Evolutionary conservation across 2,888 invertebrate species (phyloP).

Genomic region (Perdita meconis): DNA sequence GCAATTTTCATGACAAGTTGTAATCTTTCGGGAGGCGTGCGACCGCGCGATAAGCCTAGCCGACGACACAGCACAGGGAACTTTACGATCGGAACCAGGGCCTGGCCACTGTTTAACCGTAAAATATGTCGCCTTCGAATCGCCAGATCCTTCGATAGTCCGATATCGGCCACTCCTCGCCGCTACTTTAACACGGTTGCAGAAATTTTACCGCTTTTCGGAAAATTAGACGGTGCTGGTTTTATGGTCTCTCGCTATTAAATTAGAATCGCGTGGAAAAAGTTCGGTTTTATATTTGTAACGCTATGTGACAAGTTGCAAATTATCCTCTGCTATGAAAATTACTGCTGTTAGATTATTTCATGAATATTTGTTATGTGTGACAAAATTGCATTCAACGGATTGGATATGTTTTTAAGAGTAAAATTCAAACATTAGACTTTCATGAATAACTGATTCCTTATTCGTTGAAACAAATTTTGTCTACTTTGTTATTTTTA

Average conservation of each 20-base stretch:
- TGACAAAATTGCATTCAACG: no score
- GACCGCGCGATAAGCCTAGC: constrained; percentile 31
- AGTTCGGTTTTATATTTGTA: no score
- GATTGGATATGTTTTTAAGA: no score
- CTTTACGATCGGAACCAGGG: constrained; percentile 12
- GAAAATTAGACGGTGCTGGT: constrained; percentile 15
- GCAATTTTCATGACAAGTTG: constrained; percentile 33
- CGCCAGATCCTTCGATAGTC: constrained; percentile 21
- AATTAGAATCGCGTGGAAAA: no score
- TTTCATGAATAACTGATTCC: no score
- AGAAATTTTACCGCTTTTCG: not conserved
- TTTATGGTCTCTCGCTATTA: not conserved
- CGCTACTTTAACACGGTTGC: not conserved
- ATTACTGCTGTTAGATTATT: no score
- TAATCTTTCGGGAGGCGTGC: constrained; percentile 26
- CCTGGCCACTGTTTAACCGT: constrained; percentile 17
- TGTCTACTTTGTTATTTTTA: no score
- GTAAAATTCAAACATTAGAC: no score
- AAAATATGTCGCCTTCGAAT: constrained; percentile 21
- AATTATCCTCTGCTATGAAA: no score
- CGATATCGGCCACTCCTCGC: not conserved
- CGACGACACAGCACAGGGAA: constrained; percentile 17
- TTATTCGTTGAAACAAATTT: no score
- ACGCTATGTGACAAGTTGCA: no score
- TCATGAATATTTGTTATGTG: no score